Percentiles rank a stretch among this genome's conserved stretches.
Evolutionary conservation across 2,113 vertebrate genomes (phyloP).

Genomic region (Hymenochirus boettgeri): DNA sequence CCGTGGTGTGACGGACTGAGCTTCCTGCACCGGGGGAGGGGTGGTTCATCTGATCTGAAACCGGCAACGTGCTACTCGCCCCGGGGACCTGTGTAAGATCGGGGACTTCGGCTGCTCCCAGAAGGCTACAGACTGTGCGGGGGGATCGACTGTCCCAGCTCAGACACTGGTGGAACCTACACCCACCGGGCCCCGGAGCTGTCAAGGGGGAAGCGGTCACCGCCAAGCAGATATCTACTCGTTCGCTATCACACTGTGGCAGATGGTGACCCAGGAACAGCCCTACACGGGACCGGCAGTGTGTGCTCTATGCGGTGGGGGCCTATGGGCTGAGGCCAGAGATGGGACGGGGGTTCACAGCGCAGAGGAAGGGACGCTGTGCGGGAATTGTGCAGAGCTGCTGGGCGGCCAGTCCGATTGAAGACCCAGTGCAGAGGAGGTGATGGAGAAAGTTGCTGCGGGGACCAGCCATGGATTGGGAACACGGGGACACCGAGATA

Average conservation of each 20-base stretch:
- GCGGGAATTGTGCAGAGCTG: constrained; percentile 58
- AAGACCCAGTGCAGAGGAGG: constrained; percentile 62
- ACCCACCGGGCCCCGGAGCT: constrained; percentile 48
- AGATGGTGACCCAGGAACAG: constrained; percentile 68
- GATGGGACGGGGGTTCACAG: constrained; percentile 45
- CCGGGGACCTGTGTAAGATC: constrained; percentile 76
- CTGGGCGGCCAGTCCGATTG: constrained; percentile 58
- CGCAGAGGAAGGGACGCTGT: background rate
- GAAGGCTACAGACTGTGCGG: constrained; percentile 66
- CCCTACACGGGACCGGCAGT: constrained; percentile 77
- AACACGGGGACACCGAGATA: too few species aligned
- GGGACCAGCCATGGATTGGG: background rate
- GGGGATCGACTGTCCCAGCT: too few species aligned
- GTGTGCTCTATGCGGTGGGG: constrained; percentile 86
- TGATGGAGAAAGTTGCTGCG: constrained; percentile 59
- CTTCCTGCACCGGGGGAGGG: constrained; percentile 76
- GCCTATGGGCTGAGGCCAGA: constrained; percentile 75
- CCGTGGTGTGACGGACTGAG: constrained; percentile 69
- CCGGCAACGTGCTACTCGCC: constrained; percentile 88
- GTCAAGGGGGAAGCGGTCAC: constrained; percentile 90
- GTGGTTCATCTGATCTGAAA: constrained; percentile 86
- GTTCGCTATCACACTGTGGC: constrained; percentile 88
- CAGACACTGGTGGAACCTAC: too few species aligned
- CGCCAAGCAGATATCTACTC: constrained; percentile 84
- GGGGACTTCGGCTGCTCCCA: constrained; percentile 89